phyloP scores from a whole-genome alignment of 2,797 vertebrate species.

The Corythornis leucogaster region DNA sequence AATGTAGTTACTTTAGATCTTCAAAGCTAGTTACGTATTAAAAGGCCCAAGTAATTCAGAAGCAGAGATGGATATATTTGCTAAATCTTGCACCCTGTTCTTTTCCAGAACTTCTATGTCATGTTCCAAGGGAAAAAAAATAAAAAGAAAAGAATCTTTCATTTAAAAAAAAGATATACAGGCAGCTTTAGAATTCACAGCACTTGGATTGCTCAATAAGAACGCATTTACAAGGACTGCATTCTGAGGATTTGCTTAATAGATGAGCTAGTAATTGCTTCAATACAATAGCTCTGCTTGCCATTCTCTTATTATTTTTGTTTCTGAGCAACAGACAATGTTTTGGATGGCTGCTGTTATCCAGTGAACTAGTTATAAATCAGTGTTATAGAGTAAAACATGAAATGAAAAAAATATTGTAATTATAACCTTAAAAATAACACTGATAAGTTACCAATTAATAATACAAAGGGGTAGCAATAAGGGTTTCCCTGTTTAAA shows the following conservation, averaged over 20 bases:
- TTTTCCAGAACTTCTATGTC: background rate
- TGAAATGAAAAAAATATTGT: conserved; percentile 1
- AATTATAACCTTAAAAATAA: conserved; percentile 51
- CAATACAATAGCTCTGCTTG: background rate
- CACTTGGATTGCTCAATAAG: background rate
- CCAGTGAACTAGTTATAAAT: background rate
- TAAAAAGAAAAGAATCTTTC: background rate
- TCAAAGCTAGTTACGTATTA: conserved; percentile 12
- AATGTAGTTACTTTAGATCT: conserved; percentile 16
- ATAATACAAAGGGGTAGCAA: background rate
- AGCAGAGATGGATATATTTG: conserved; percentile 39
- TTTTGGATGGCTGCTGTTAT: background rate
- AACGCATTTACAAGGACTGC: background rate
- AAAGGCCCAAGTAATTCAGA: conserved; percentile 33
- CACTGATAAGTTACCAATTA: conserved; percentile 65
- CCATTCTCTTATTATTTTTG: background rate
- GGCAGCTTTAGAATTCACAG: background rate
- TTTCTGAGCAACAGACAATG: background rate
- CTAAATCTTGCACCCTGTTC: background rate
- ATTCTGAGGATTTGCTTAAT: background rate
- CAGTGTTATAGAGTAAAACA: background rate
- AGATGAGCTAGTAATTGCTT: background rate
- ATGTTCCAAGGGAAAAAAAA: background rate
- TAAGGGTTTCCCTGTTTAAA: conserved; percentile 35
- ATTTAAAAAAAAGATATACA: background rate